Conservation (phyloP, 2,797 vertebrate species). For the Glossophaga mutica region DNA sequence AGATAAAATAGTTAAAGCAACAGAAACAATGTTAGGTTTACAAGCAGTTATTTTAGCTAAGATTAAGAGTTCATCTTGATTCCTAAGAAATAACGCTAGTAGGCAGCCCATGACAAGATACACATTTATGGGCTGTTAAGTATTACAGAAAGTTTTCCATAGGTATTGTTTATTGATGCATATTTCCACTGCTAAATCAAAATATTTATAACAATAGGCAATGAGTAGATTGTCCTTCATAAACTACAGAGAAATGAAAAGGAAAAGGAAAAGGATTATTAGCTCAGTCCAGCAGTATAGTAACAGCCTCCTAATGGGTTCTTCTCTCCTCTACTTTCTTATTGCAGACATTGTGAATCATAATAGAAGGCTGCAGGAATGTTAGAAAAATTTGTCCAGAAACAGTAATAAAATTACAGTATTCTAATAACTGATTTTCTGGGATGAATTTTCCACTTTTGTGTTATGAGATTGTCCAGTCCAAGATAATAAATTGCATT, state of each 20-base stretch:
- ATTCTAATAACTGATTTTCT: slow-evolving; percentile 43
- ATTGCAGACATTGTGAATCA: slow-evolving; percentile 52
- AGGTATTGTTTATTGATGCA: slow-evolving; percentile 62
- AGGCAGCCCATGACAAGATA: slow-evolving; percentile 35
- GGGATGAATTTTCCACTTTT: slow-evolving; percentile 21
- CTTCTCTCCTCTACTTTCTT: slow-evolving; percentile 62
- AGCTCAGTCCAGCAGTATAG: slow-evolving; percentile 55
- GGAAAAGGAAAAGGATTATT: slow-evolving; percentile 73
- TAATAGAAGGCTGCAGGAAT: slow-evolving; percentile 50
- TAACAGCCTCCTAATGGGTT: slow-evolving; percentile 65
- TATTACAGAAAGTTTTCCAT: slow-evolving; percentile 59
- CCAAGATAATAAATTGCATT: slow-evolving; percentile 14
- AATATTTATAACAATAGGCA: slow-evolving; percentile 74
- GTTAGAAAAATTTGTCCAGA: slow-evolving; percentile 52
- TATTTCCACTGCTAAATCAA: slow-evolving; percentile 68
- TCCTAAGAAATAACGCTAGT: slow-evolving; percentile 15
- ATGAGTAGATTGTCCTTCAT: slow-evolving; percentile 71
- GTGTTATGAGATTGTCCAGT: slow-evolving; percentile 9
- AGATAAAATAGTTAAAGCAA: slow-evolving; percentile 74
- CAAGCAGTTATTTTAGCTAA: slow-evolving; percentile 65
- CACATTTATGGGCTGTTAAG: slow-evolving; percentile 40
- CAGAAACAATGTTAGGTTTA: slow-evolving; percentile 58
- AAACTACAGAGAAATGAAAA: slow-evolving; percentile 74
- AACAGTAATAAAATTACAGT: slow-evolving; percentile 53
- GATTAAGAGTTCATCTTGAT: slow-evolving; percentile 60